Evolutionary conservation across 2,797 vertebrate genomes (phyloP).

Genomic region (Orestias chungarensis): DNA sequence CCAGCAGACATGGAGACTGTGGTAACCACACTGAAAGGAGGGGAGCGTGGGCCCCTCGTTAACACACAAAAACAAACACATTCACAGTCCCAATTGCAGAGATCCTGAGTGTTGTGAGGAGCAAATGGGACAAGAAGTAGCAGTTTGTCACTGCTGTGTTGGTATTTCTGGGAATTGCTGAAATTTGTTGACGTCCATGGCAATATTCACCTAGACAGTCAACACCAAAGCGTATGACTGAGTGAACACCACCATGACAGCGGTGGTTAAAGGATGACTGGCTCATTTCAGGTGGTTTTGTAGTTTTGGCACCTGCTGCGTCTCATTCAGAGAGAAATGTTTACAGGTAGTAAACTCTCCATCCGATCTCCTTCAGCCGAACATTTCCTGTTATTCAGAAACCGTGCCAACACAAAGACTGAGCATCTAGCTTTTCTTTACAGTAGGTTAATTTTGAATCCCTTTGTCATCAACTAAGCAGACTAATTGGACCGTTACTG

Average conservation of each 20-base stretch:
- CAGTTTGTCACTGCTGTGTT: background rate
- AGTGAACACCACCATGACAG: background rate
- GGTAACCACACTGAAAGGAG: slow-evolving; percentile 71
- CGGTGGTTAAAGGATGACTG: background rate
- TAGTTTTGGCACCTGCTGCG: slow-evolving; percentile 37
- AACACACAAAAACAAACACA: slow-evolving; percentile 50
- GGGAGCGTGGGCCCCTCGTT: slow-evolving; percentile 47
- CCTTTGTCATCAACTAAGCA: slow-evolving; percentile 11
- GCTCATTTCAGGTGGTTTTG: slow-evolving; percentile 12
- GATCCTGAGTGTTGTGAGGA: slow-evolving; percentile 20
- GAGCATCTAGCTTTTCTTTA: slow-evolving; percentile 35
- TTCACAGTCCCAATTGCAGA: slow-evolving; percentile 38
- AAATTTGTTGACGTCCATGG: slow-evolving; percentile 13
- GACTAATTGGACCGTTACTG: slow-evolving; percentile 14
- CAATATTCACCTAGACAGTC: slow-evolving; percentile 7
- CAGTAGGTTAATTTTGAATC: slow-evolving; percentile 36
- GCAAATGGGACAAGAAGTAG: slow-evolving; percentile 14
- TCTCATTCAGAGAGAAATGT: slow-evolving; percentile 32
- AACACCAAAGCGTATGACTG: slow-evolving; percentile 14
- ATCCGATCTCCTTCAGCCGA: slow-evolving; percentile 19
- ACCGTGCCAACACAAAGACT: slow-evolving; percentile 53
- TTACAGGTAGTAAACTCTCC: slow-evolving; percentile 47
- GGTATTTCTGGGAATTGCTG: slow-evolving; percentile 21
- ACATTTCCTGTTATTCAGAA: slow-evolving; percentile 72
- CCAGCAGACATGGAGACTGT: slow-evolving; percentile 78